Evolutionary conservation across 2,888 invertebrate species (phyloP), one percentile per base, ranked within the genome.

Genomic region (Dicyrtoma fusca): DNA sequence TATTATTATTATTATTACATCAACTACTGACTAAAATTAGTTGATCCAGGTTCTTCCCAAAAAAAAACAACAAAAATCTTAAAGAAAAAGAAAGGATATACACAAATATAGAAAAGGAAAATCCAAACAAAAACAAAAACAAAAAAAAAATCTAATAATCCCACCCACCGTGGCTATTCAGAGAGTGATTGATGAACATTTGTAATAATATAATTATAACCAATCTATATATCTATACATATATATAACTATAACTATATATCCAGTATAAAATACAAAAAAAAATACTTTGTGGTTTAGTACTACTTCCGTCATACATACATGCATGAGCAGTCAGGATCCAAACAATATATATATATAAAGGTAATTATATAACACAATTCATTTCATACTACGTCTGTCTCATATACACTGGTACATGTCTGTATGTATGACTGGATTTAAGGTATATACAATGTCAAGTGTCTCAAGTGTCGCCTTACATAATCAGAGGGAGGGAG

Each of bases 341-440:
- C n/a, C n/a, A n/a, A n/a, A n/a, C n/a, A n/a, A 11, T 45, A 45
- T 45, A 11, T 11, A 51, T 51, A 51, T 19, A 51, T 10, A 51
- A 10, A 17, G n/a, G 14, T 45, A 45, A 11, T 11, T 11, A 45
- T 45, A 45, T 45, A 45, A 17, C 17, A 26, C 13, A 19, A 62
- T 62, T 62, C 62, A 62, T 62, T 62, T 62, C 62, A 62, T 62
- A 62, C 44, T 62, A n/a, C n/a, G n/a, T n/a, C n/a, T n/a, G n/a
- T n/a, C n/a, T n/a, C n/a, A 34, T 34, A 34, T 8, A 34, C 34
- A 34, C 34, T 34, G 34, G 8, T 34, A 8, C 34, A 34, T 34
- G 34, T 34, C 4, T 34, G 34, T 34, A 34, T 34, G 34, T 34
- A 34, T 34, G 34, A 34, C 4, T 34, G 34, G 34, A 34, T 34